Evolutionary conservation across 2,113 vertebrate genomes (phyloP).

Genomic region (Zosterops borbonicus): DNA sequence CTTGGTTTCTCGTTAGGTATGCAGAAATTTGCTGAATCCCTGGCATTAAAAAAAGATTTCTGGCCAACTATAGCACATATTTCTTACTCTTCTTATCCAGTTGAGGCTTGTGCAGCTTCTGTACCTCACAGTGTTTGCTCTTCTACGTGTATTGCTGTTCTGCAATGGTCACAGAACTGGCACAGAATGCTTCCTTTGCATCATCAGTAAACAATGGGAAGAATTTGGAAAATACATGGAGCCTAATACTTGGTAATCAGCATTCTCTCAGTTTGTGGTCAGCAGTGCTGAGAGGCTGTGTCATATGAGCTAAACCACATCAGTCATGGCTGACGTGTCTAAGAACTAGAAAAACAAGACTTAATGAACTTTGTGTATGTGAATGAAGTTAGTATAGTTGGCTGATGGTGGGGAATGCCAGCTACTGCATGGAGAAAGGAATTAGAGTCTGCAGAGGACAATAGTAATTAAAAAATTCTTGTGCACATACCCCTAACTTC

Average conservation of each 20-base stretch:
- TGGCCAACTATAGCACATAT: neutral
- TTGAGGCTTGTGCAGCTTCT: neutral
- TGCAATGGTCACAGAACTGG: neutral
- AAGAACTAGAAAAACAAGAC: slow-evolving; percentile 13
- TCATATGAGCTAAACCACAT: neutral
- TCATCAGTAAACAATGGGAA: neutral
- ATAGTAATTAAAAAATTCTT: neutral
- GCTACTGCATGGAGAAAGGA: neutral
- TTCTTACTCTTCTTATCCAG: neutral
- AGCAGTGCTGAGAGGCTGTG: neutral
- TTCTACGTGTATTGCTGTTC: neutral
- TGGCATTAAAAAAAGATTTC: neutral
- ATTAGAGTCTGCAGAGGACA: neutral
- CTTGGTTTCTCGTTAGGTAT: neutral
- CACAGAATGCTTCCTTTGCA: neutral
- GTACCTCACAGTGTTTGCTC: neutral
- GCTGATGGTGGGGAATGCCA: neutral
- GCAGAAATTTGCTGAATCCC: neutral
- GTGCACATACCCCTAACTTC: neutral
- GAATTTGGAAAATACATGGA: neutral
- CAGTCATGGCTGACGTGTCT: neutral
- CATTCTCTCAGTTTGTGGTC: neutral
- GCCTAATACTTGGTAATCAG: neutral
- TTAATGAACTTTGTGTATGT: neutral
- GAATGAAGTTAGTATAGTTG: neutral